These are phyloP conservation scores for Augochlorella aurata DNA, from an alignment of 2,888 invertebrate species.

Conservation along the genomic window DNA sequence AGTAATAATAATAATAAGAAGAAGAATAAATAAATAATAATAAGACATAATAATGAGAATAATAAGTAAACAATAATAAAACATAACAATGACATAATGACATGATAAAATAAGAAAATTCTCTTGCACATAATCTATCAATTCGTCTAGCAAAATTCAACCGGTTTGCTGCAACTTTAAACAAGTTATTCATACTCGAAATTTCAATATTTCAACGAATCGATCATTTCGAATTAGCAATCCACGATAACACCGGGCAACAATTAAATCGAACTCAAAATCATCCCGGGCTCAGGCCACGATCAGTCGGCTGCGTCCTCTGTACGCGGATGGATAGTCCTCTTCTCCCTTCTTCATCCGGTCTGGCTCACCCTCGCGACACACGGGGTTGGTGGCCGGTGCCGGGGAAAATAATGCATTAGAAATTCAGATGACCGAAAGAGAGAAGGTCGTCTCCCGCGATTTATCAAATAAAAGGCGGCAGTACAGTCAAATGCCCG, in stretches of 20 bases:
- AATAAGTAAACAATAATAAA: too few species aligned
- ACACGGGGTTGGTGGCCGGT: constrained; percentile 49
- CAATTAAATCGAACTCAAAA: constrained; percentile 22
- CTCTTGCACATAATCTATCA: too few species aligned
- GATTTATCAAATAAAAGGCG: constrained; percentile 80
- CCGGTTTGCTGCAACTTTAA: background rate
- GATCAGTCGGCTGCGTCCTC: background rate
- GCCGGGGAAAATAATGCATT: constrained; percentile 77
- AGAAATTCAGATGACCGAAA: constrained; percentile 82
- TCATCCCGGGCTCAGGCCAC: constrained; percentile 10
- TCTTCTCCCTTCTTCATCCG: constrained; percentile 49
- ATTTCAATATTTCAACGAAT: background rate
- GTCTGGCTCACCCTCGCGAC: constrained; percentile 57
- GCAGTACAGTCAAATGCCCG: constrained; percentile 80
- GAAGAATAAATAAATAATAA: too few species aligned
- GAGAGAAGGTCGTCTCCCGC: constrained; percentile 73
- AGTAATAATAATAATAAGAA: too few species aligned
- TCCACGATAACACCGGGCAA: background rate
- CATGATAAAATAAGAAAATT: too few species aligned
- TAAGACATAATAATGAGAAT: too few species aligned
- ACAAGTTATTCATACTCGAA: background rate
- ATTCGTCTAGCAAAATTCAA: too few species aligned
- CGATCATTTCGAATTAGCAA: background rate
- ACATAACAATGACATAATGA: too few species aligned
- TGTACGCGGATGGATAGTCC: constrained; percentile 6